Evolutionary conservation across 2,888 invertebrate genomes (phyloP).

Genomic region (Eupeodes latifasciatus): DNA sequence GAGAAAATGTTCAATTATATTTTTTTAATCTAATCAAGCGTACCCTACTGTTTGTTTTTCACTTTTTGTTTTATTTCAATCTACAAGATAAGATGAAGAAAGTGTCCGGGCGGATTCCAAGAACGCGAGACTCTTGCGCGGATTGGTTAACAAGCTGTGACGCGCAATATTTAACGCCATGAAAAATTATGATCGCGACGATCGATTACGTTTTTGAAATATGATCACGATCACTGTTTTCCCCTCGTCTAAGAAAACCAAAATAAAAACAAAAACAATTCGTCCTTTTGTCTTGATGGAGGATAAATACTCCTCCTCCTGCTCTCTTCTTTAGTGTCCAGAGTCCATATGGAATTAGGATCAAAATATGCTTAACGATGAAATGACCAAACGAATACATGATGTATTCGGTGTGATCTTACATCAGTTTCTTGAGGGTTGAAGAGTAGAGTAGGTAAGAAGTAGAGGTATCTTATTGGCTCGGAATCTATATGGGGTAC

Average conservation of each 20-base stretch:
- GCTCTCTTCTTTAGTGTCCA: neutral
- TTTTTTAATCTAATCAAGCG: neutral
- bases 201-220: constrained; percentile 80
- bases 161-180: constrained; percentile 82
- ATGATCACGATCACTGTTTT: constrained; percentile 77
- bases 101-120: constrained; percentile 11
- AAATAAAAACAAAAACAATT: constrained; percentile 48
- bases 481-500: neutral
- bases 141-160: constrained; percentile 80
- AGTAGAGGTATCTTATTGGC: constrained; percentile 28
- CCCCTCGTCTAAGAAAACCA: constrained; percentile 23
- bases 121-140: constrained; percentile 64
- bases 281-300: constrained; percentile 31
- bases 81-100: constrained; percentile 33
- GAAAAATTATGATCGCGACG: constrained; percentile 81
- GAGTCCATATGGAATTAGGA: constrained; percentile 58
- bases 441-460: neutral
- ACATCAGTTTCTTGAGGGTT: constrained; percentile 44
- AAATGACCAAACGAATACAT: constrained; percentile 76
- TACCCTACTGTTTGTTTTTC: constrained; percentile 5
- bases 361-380: constrained; percentile 70
- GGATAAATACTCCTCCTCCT: constrained; percentile 31
- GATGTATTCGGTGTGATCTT: constrained; percentile 77
- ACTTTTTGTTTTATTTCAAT: constrained; percentile 7
- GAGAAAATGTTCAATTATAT: no score